Conservation (phyloP, 2,888 invertebrate species). For the Dynastes hyllus region DNA sequence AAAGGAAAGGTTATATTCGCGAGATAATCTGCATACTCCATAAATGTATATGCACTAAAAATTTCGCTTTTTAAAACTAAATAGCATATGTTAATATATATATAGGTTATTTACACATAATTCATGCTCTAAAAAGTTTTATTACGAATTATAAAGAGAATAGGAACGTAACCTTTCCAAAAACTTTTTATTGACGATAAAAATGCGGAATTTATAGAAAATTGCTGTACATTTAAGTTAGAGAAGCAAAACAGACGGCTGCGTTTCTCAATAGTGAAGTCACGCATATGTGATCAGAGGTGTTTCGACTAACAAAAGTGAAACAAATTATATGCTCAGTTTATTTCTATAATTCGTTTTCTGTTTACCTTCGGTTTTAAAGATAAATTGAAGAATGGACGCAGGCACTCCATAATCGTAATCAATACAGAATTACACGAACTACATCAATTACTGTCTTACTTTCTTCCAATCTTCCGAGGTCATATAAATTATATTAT, state of each 20-base stretch:
- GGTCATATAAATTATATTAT: background rate
- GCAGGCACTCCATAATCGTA: too few relatives aligned
- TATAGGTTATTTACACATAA: background rate
- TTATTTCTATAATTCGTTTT: conserved; percentile 9
- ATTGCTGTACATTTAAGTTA: background rate
- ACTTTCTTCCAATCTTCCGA: conserved; percentile 2
- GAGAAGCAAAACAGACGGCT: background rate
- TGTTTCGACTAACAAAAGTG: background rate
- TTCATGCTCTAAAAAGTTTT: conserved; percentile 11
- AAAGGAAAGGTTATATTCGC: too few relatives aligned
- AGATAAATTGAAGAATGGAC: background rate
- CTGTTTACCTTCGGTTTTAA: background rate
- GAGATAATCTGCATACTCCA: too few relatives aligned
- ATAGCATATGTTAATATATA: background rate
- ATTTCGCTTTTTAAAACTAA: too few relatives aligned
- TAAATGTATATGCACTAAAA: too few relatives aligned
- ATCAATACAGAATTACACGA: too few relatives aligned
- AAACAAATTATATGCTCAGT: conserved; percentile 10
- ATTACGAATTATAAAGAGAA: background rate
- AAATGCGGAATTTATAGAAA: conserved; percentile 2
- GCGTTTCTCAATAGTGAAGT: conserved; percentile 6
- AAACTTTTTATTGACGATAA: conserved; percentile 12
- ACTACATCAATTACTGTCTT: background rate
- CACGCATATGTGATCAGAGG: background rate
- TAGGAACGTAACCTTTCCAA: conserved; percentile 3